Evolutionary conservation across 2,888 invertebrate genomes (phyloP).

Genomic region (Leptarthrus brevirostris): DNA sequence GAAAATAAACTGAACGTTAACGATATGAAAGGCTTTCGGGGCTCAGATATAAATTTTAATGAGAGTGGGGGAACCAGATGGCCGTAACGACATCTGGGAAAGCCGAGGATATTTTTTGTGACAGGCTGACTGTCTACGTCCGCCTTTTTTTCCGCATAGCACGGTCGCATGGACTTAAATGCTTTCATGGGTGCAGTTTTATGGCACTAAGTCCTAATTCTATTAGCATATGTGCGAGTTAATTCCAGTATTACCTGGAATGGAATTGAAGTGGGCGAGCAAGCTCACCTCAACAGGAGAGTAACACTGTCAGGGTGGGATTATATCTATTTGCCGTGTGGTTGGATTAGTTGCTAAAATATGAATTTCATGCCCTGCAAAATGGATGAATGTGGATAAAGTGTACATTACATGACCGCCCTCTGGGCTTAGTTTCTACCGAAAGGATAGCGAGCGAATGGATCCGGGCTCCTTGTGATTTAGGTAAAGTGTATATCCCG

Average conservation of each 20-base stretch:
- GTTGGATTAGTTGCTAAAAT: slow-evolving; percentile 41
- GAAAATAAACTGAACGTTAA: slow-evolving; percentile 32
- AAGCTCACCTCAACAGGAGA: slow-evolving; percentile 24
- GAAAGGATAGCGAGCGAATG: slow-evolving; percentile 15
- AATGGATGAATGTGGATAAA: slow-evolving; percentile 41
- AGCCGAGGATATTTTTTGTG: slow-evolving; percentile 5
- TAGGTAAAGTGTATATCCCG: slow-evolving; percentile 15
- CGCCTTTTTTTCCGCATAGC: neutral
- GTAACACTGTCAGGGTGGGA: slow-evolving; percentile 22
- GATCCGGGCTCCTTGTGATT: slow-evolving; percentile 25
- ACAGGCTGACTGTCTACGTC: neutral
- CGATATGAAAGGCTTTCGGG: slow-evolving; percentile 19
- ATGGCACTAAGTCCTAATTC: slow-evolving; percentile 21
- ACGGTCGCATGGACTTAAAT: neutral
- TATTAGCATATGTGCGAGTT: slow-evolving; percentile 29
- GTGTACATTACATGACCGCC: slow-evolving; percentile 16
- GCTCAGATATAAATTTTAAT: slow-evolving; percentile 32
- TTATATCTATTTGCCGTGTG: slow-evolving; percentile 40
- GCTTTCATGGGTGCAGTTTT: slow-evolving; percentile 24
- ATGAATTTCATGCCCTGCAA: slow-evolving; percentile 43
- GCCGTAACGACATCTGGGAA: slow-evolving; percentile 13
- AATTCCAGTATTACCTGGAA: neutral
- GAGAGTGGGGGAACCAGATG: slow-evolving; percentile 18
- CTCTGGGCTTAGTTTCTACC: slow-evolving; percentile 23
- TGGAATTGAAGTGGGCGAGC: neutral